These are phyloP conservation scores for Acanthosepion lycidas DNA, from an alignment of 2,888 invertebrate genomes.

Conservation along the genomic window DNA sequence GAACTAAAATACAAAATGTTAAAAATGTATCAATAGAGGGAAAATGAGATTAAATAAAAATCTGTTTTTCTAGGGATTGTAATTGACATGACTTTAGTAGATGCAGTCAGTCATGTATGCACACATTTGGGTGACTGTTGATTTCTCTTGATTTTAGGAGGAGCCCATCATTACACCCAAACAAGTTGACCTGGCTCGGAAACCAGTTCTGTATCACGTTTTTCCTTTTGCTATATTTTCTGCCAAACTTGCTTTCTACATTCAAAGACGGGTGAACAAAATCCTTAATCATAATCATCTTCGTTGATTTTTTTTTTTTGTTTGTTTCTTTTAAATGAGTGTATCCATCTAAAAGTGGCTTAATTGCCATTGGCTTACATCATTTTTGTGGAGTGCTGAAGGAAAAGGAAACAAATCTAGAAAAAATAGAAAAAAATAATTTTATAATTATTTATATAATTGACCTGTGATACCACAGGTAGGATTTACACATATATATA, in stretches of 20 bases:
- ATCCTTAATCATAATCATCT: background rate
- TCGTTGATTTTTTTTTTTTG: too few relatives aligned
- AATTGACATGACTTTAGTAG: background rate
- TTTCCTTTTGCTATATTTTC: background rate
- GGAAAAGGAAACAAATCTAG: too few relatives aligned
- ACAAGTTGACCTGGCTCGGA: constrained; percentile 34
- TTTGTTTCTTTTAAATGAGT: too few relatives aligned
- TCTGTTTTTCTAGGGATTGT: background rate
- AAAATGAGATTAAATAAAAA: too few relatives aligned
- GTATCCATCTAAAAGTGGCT: too few relatives aligned
- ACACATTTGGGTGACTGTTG: background rate
- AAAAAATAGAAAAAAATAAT: background rate
- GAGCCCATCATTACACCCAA: constrained; percentile 41
- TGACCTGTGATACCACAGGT: too few relatives aligned
- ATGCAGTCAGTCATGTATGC: background rate
- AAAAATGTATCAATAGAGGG: too few relatives aligned
- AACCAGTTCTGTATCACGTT: constrained; percentile 40
- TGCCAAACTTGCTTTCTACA: background rate
- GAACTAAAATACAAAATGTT: too few relatives aligned
- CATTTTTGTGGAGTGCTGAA: too few relatives aligned
- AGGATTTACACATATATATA: background rate
- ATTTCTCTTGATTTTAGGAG: constrained; percentile 44
- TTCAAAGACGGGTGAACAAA: background rate
- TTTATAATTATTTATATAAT: background rate
- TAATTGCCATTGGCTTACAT: too few relatives aligned